Conservation (phyloP, 2,113 vertebrate genomes). For the Xiphophorus hellerii region DNA sequence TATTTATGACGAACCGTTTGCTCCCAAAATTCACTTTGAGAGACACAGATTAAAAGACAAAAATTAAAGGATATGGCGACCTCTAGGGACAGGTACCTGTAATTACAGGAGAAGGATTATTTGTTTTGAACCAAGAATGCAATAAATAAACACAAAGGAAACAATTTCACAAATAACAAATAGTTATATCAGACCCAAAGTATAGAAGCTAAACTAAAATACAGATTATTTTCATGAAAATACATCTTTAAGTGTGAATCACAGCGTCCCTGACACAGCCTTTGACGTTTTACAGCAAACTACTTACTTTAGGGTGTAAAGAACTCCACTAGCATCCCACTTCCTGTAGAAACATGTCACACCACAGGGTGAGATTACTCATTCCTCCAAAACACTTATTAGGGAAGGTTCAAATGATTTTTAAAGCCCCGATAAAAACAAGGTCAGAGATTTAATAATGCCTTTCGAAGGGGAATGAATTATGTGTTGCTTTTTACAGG, state of each 20-base stretch:
- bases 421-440: background rate
- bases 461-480: background rate
- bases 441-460: background rate
- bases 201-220: background rate
- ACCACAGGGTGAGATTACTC: background rate
- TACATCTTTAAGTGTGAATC: background rate
- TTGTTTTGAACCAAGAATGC: background rate
- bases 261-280: too few species aligned
- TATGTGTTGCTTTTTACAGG: constrained; percentile 44
- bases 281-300: too few species aligned
- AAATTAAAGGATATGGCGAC: background rate
- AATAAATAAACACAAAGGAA: background rate
- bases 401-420: background rate
- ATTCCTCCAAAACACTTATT: background rate
- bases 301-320: too few species aligned
- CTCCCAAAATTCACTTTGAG: too few species aligned
- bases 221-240: background rate
- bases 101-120: background rate
- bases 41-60: background rate
- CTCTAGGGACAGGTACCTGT: background rate
- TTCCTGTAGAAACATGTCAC: background rate
- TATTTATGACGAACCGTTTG: background rate
- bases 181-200: background rate
- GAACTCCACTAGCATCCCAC: too few species aligned
- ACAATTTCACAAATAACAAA: too few species aligned